Evolutionary conservation across 2,113 vertebrate genomes (phyloP).

Genomic region (Saguinus midas): DNA sequence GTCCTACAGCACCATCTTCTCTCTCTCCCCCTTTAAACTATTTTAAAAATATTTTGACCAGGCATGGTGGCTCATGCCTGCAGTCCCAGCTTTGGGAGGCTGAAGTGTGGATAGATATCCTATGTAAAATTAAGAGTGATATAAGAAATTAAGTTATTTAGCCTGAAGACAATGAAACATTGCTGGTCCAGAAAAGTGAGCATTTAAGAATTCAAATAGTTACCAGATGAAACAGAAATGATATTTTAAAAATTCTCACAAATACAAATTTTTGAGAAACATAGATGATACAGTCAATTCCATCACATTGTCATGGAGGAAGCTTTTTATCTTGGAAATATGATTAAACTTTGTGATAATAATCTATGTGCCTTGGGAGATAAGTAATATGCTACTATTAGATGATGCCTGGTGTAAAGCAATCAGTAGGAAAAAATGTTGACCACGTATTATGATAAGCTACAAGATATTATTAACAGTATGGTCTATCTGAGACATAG

Average conservation of each 20-base stretch:
- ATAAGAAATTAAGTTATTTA: neutral
- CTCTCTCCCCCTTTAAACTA: no score
- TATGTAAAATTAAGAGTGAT: neutral
- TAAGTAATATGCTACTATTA: conserved; percentile 27
- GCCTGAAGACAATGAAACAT: neutral
- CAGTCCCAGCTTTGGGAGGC: no score
- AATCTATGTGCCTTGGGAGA: neutral
- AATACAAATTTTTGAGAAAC: neutral
- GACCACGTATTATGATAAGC: conserved; percentile 19
- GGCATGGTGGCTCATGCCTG: no score
- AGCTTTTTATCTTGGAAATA: conserved; percentile 39
- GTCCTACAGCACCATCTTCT: no score
- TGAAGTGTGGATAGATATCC: neutral
- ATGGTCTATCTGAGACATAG: neutral
- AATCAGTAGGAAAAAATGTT: conserved; percentile 29
- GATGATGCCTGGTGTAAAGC: conserved; percentile 26
- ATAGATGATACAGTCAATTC: no score
- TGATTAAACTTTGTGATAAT: conserved; percentile 10
- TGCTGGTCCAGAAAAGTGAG: neutral
- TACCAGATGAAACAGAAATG: neutral
- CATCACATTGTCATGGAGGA: neutral
- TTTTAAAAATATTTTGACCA: no score
- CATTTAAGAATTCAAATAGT: neutral
- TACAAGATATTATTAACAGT: neutral
- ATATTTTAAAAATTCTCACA: neutral